Conservation (phyloP, 2,113 vertebrate genomes). For the Boulengeromyrus knoepffleri region DNA sequence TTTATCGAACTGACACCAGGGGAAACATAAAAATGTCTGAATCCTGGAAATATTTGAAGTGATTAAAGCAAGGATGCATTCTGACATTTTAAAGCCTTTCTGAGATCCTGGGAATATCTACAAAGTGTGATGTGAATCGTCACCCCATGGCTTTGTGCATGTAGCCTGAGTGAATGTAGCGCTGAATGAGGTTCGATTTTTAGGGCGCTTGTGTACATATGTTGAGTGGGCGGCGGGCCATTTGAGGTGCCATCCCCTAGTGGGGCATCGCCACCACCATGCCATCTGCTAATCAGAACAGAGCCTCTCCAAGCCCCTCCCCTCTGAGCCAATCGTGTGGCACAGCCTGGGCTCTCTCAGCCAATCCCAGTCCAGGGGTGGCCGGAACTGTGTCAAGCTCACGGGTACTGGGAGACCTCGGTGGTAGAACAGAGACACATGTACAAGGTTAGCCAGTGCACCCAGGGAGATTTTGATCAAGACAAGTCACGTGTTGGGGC, state of each 20-base stretch:
- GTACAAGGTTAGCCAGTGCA: background rate
- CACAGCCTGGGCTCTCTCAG: conserved; percentile 15
- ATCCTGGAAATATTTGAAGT: background rate
- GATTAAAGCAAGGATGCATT: conserved; percentile 2
- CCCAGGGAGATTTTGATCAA: background rate
- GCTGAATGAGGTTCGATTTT: background rate
- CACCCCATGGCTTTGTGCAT: background rate
- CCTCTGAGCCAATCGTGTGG: conserved; percentile 29
- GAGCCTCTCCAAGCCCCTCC: conserved; percentile 35
- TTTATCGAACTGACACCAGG: conserved; percentile 11
- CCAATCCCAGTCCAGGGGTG: conserved; percentile 10
- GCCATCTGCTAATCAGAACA: conserved; percentile 53
- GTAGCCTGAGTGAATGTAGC: background rate
- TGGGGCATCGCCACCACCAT: conserved; percentile 26
- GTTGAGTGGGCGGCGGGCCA: conserved; percentile 31
- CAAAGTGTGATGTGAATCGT: background rate
- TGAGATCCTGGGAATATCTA: background rate
- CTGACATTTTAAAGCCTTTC: background rate
- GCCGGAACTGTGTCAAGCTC: background rate
- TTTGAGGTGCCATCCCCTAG: conserved; percentile 35
- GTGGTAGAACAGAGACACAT: conserved; percentile 1
- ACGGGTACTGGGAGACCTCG: background rate
- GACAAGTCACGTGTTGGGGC: background rate
- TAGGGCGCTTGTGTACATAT: conserved; percentile 25
- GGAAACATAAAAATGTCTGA: conserved; percentile 2